A percentile compares a stretch with the other conserved stretches of the same genome.
Evolutionary conservation across 1,140 invertebrate genomes (phyloP).

Genomic region (Anastatus disparis): DNA sequence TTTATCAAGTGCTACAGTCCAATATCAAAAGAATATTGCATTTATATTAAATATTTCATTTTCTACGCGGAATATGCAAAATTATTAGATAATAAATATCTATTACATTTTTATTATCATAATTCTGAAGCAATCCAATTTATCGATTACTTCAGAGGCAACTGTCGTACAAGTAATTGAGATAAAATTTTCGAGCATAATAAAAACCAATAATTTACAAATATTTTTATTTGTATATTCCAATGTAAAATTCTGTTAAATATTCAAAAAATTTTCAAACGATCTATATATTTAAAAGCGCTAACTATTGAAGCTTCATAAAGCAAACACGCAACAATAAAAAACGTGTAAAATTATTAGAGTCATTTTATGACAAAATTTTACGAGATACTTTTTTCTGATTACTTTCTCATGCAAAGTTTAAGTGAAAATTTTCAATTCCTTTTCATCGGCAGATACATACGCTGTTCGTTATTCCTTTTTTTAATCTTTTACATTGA

Average conservation of each 20-base stretch:
- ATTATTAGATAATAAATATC: conserved; percentile 30
- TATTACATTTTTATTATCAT: not conserved
- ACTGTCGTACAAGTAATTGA: not conserved
- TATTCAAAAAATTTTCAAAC: not conserved
- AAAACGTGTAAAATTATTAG: conserved; percentile 53
- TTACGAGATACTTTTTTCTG: conserved; percentile 33
- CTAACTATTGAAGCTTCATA: not conserved
- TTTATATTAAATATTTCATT: conserved; percentile 46
- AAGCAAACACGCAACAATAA: conserved; percentile 38
- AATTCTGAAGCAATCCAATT: conserved; percentile 8
- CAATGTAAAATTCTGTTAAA: not conserved
- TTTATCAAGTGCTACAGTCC: conserved; percentile 43
- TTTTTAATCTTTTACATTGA: not conserved
- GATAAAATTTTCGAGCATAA: not conserved
- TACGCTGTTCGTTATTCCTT: conserved; percentile 4
- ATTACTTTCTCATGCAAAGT: conserved; percentile 36
- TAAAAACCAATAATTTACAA: not conserved
- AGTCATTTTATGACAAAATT: conserved; percentile 61
- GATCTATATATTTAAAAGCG: not conserved
- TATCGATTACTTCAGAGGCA: not conserved
- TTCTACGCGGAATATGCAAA: conserved; percentile 43
- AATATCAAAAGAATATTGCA: conserved; percentile 48
- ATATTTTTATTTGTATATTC: too few species aligned
- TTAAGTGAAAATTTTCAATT: conserved; percentile 59
- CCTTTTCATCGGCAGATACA: conserved; percentile 50